A percentile compares a stretch with the other conserved stretches of the same genome.
Evolutionary conservation across 2,888 invertebrate genomes (phyloP).

Genomic region (Pyralis farinalis): DNA sequence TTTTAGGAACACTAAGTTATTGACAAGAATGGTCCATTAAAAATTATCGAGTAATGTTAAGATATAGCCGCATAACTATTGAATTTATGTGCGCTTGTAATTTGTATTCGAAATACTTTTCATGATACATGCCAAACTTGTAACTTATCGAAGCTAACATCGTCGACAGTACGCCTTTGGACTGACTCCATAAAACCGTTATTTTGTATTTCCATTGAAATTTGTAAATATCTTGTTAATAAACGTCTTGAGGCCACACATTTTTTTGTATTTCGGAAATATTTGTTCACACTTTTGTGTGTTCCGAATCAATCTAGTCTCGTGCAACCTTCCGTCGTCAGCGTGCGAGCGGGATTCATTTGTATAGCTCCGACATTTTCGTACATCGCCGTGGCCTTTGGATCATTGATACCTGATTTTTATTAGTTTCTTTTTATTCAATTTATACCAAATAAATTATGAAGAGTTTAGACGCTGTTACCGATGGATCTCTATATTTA

Average conservation of each 20-base stretch:
- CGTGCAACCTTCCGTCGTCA: conserved; percentile 32
- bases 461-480: conserved; percentile 75
- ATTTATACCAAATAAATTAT: conserved; percentile 77
- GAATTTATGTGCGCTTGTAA: conserved; percentile 40
- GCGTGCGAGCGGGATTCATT: conserved; percentile 13
- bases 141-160: conserved; percentile 55
- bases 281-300: conserved; percentile 31
- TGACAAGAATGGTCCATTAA: conserved; percentile 72
- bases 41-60: conserved; percentile 34
- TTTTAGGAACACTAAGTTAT: conserved; percentile 57
- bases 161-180: conserved; percentile 54
- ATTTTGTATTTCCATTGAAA: conserved; percentile 44
- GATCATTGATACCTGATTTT: conserved; percentile 69
- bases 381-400: conserved; percentile 42
- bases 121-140: conserved; percentile 58
- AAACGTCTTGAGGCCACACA: conserved; percentile 49
- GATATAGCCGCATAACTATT: conserved; percentile 11
- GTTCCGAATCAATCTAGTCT: conserved; percentile 70
- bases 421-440: conserved; percentile 63
- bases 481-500: conserved; percentile 76
- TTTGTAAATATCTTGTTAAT: conserved; percentile 65
- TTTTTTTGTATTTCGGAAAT: conserved; percentile 25
- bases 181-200: conserved; percentile 51
- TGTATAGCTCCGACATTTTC: conserved; percentile 28
- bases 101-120: conserved; percentile 33